Conservation (phyloP, 2,888 invertebrate genomes). For the Boloria selene region DNA sequence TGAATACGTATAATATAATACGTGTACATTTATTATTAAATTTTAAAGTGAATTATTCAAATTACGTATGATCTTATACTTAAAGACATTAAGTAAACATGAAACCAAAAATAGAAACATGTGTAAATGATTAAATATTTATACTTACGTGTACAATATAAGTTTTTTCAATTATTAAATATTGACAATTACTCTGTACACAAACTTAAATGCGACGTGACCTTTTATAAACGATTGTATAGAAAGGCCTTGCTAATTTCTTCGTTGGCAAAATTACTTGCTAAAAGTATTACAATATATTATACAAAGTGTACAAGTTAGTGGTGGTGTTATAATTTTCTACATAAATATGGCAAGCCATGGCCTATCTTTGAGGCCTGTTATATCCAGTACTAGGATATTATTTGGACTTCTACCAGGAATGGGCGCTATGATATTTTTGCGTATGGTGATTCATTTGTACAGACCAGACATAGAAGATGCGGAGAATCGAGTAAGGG, state of each 20-base stretch:
- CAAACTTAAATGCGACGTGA: constrained; percentile 43
- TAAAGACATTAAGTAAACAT: too few relatives aligned
- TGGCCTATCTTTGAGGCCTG: constrained; percentile 56
- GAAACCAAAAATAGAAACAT: too few relatives aligned
- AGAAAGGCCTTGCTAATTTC: constrained; percentile 44
- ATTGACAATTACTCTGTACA: constrained; percentile 50
- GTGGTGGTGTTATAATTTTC: background rate
- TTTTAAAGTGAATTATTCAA: too few relatives aligned
- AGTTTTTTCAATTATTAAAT: too few relatives aligned
- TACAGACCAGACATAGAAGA: constrained; percentile 89
- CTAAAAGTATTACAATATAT: constrained; percentile 1
- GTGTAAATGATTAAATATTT: too few relatives aligned
- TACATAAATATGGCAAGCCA: constrained; percentile 54
- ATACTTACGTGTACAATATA: too few relatives aligned
- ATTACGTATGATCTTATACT: too few relatives aligned
- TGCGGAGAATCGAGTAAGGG: constrained; percentile 82
- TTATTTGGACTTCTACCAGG: constrained; percentile 85
- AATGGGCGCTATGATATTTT: constrained; percentile 83
- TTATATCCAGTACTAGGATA: constrained; percentile 84
- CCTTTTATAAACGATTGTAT: constrained; percentile 49
- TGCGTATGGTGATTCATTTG: constrained; percentile 84
- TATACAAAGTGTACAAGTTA: background rate
- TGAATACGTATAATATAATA: too few relatives aligned
- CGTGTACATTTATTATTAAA: too few relatives aligned
- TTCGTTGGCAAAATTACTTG: constrained; percentile 48